These are phyloP conservation scores for Cheilosia urbana DNA, from an alignment of 2,888 invertebrate genomes.

Conservation along the genomic window DNA sequence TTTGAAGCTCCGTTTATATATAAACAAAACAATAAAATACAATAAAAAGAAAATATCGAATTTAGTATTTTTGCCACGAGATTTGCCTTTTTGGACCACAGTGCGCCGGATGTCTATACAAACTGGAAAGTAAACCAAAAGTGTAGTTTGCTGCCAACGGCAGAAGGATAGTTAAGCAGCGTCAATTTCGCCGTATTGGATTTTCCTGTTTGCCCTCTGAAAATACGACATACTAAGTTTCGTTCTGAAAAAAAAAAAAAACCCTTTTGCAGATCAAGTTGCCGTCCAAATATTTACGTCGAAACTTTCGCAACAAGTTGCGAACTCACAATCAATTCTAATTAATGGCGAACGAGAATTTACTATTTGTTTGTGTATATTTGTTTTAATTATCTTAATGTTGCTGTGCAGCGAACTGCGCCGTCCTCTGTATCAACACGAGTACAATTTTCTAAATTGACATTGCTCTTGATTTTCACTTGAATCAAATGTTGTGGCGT, in stretches of 20 bases:
- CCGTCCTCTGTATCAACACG: not conserved
- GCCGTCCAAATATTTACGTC: conserved; percentile 22
- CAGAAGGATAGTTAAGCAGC: not conserved
- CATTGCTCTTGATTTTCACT: conserved; percentile 8
- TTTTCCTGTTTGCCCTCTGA: not conserved
- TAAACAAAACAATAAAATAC: too few relatives aligned
- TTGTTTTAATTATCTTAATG: conserved; percentile 41
- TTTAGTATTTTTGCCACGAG: too few relatives aligned
- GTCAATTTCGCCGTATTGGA: conserved; percentile 10
- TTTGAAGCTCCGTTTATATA: too few relatives aligned
- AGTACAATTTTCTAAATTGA: conserved; percentile 29
- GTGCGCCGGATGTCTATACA: not conserved
- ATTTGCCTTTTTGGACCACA: too few relatives aligned
- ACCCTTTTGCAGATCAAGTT: not conserved
- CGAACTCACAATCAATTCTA: conserved; percentile 16
- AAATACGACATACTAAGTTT: conserved; percentile 3
- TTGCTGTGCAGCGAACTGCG: conserved; percentile 24
- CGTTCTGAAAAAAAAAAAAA: not conserved
- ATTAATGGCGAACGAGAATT: conserved; percentile 24
- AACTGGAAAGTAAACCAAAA: conserved; percentile 4
- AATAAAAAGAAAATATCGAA: too few relatives aligned
- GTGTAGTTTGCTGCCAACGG: not conserved
- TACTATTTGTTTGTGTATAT: conserved; percentile 16
- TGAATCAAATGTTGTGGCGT: not conserved
- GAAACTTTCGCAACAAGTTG: conserved; percentile 31